Evolutionary conservation across 2,113 vertebrate species (phyloP).

Genomic region (Garra rufa): DNA sequence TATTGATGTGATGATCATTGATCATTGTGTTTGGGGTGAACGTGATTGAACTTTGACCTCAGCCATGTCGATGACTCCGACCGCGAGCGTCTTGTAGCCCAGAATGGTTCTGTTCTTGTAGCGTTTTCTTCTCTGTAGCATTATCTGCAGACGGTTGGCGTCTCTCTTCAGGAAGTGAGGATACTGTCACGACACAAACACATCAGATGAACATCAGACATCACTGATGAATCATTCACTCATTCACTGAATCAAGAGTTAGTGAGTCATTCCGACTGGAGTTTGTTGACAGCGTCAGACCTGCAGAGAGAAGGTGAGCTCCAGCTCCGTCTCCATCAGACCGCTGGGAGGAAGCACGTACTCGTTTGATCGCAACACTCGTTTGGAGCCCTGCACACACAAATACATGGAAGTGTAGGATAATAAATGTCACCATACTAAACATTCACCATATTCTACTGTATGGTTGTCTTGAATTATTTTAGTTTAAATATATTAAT

Average conservation of each 20-base stretch:
- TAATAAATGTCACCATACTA: neutral
- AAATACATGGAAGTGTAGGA: neutral
- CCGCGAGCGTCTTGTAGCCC: slow-evolving; percentile 80
- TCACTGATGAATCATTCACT: neutral
- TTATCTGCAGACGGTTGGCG: slow-evolving; percentile 79
- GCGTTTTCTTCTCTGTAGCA: slow-evolving; percentile 81
- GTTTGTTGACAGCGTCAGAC: slow-evolving; percentile 17
- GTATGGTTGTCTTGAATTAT: neutral
- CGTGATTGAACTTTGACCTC: slow-evolving; percentile 66
- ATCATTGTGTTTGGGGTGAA: neutral
- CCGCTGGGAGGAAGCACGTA: slow-evolving; percentile 79
- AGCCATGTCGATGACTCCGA: slow-evolving; percentile 81
- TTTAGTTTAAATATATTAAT: no score
- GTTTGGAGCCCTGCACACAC: slow-evolving; percentile 77
- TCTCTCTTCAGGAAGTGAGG: slow-evolving; percentile 82
- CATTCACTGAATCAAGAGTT: neutral
- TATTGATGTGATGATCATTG: neutral
- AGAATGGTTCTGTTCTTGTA: slow-evolving; percentile 83
- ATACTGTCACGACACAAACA: slow-evolving; percentile 67
- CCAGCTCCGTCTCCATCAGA: slow-evolving; percentile 82
- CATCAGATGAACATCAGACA: slow-evolving; percentile 11
- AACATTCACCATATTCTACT: neutral
- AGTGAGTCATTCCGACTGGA: no score
- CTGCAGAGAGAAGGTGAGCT: slow-evolving; percentile 84
- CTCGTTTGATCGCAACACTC: slow-evolving; percentile 81